Conservation (phyloP, 2,797 vertebrate genomes). For the Hirundo rustica region DNA sequence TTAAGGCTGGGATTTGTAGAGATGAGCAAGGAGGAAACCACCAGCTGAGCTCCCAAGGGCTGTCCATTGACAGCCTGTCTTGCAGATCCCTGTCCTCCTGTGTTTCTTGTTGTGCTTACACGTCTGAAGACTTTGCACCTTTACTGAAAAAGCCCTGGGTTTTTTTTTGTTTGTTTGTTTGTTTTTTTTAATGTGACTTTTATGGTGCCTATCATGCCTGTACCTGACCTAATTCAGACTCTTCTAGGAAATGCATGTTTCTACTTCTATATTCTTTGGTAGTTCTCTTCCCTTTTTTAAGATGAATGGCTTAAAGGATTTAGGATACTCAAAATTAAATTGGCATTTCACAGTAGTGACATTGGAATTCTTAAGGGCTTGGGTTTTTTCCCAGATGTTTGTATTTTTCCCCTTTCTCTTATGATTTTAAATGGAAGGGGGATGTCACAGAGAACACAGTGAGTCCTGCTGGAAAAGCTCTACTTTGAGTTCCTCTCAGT, state of each 20-base stretch:
- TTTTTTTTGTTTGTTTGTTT: not conserved
- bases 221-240: not conserved
- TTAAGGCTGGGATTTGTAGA: not conserved
- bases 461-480: not conserved
- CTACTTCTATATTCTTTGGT: not conserved
- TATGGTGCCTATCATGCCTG: not conserved
- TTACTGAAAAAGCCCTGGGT: not conserved
- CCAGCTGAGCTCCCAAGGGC: not conserved
- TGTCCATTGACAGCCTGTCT: fast-evolving
- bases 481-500: not conserved
- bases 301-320: not conserved
- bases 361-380: not conserved
- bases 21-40: not conserved
- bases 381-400: not conserved
- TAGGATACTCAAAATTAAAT: not conserved
- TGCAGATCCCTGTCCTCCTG: not conserved
- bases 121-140: not conserved
- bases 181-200: not conserved
- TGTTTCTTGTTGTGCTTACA: not conserved
- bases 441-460: not conserved
- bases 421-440: not conserved
- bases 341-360: not conserved
- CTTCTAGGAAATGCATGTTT: not conserved
- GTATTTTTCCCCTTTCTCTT: not conserved
- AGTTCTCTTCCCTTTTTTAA: not conserved